These are phyloP conservation scores for Daktulosphaira vitifoliae DNA, from an alignment of 1,140 invertebrate genomes.

Conservation along the genomic window DNA sequence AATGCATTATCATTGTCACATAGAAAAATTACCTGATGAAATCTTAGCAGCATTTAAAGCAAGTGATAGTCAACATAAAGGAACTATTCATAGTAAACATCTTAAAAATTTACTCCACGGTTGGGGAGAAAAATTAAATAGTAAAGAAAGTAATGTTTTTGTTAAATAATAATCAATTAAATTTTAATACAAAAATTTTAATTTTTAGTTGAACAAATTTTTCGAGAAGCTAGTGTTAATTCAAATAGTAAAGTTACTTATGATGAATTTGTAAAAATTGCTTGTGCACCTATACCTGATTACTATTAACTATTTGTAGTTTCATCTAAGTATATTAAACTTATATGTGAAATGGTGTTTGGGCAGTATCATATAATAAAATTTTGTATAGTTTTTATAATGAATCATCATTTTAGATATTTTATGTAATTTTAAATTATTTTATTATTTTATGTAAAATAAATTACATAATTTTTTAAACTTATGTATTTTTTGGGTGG, in stretches of 20 bases:
- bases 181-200: conserved; percentile 23
- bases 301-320: conserved; percentile 61
- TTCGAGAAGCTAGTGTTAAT: conserved; percentile 81
- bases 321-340: too few species aligned
- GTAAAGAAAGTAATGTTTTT: conserved; percentile 64
- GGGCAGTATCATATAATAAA: too few species aligned
- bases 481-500: too few species aligned
- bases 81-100: conserved; percentile 70
- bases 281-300: conserved; percentile 87
- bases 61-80: conserved; percentile 63
- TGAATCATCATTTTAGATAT: too few species aligned
- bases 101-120: conserved; percentile 77
- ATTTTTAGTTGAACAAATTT: conserved; percentile 75
- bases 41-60: conserved; percentile 82
- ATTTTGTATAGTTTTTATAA: too few species aligned
- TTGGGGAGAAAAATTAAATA: conserved; percentile 83
- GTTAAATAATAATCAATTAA: background rate
- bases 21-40: conserved; percentile 82
- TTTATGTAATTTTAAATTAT: too few species aligned
- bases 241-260: conserved; percentile 75
- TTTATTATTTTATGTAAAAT: too few species aligned
- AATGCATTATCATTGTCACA: conserved; percentile 80
- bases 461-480: too few species aligned
- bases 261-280: conserved; percentile 86
- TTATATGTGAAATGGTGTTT: too few species aligned